Base-by-base conservation (phyloP, 2,888 invertebrate species). In the Mechanitis messenoides region DNA sequence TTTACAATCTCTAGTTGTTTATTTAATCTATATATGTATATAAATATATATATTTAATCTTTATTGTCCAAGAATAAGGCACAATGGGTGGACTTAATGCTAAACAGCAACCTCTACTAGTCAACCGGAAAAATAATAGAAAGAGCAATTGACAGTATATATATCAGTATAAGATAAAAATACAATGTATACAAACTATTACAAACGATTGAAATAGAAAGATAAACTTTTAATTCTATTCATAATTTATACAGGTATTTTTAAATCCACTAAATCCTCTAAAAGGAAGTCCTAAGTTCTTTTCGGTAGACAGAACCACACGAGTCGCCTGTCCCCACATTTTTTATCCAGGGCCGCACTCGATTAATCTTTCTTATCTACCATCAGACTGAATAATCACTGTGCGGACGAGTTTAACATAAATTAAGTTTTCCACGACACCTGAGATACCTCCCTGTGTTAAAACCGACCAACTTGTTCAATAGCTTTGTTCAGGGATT, bases 341-440 rank as follows among this genome's bases (percentile, higher is more conserved):
- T 69, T 68, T 74, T 73, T 77, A 73, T 71, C 69, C 71, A 67
- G 68, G 64, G 67, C 69, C 77, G 80, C 73, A 77, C 72, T 76
- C 81, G 79, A 88, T 89, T 87, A 87, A 89, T 89, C 88, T 87
- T 84, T 74, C 79, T 87, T 89, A 89, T 89, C 88, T 75, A 71
- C 80, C 70, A 88, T 87, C 87, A 83, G 76, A 74, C 75, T 86
- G 84, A 89, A 87, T 89, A 87, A 88, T 88, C 87, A 84, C 80
- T 75, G 76, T 73, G 79, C 77, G 78, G 84, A 83, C 86, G 82
- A 85, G 83, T 90, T 89, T 88, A 86, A 89, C 88, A 88, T 89
- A 89, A 89, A 88, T 87, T 89, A 88, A 89, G 83, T 87, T 89
- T 85, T 84, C 86, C 83, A 83, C 86, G 81, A 87, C 88, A 89